Percentiles rank a stretch among this genome's conserved stretches.
Conservation (phyloP, 2,888 invertebrate genomes). For the Caenorhabditis sinica region DNA sequence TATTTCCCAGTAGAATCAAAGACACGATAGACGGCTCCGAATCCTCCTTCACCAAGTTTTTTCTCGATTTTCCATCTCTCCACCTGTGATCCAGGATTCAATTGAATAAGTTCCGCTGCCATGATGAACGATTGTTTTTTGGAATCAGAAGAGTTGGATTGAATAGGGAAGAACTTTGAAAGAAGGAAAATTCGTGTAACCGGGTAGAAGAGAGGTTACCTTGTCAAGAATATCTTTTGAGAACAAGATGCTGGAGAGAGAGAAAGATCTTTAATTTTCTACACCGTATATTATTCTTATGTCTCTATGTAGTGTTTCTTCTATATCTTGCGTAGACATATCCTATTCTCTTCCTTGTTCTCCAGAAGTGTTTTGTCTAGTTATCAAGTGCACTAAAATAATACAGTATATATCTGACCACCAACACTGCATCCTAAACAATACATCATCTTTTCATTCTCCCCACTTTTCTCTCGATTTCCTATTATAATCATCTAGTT, state of each 20-base stretch:
- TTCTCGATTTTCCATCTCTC: conserved; percentile 80
- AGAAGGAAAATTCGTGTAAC: background rate
- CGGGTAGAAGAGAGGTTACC: background rate
- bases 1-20: conserved; percentile 76
- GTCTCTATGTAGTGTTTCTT: background rate
- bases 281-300: background rate
- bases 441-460: background rate
- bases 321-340: background rate
- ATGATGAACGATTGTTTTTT: conserved; percentile 18
- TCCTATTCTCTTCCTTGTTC: background rate
- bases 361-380: conserved; percentile 26
- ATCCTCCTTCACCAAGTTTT: conserved; percentile 78
- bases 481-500: conserved; percentile 54
- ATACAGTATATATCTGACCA: conserved; percentile 17
- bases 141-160: background rate
- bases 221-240: background rate
- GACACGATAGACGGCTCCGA: conserved; percentile 71
- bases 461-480: conserved; percentile 16
- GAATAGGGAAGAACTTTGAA: background rate
- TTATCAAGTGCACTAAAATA: conserved; percentile 44
- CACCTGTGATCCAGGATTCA: conserved; percentile 60
- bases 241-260: too few relatives aligned
- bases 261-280: background rate
- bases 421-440: conserved; percentile 9
- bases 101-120: conserved; percentile 29